Evolutionary conservation across 2,888 invertebrate species (phyloP).

Genomic region (Mythimna vitellina): DNA sequence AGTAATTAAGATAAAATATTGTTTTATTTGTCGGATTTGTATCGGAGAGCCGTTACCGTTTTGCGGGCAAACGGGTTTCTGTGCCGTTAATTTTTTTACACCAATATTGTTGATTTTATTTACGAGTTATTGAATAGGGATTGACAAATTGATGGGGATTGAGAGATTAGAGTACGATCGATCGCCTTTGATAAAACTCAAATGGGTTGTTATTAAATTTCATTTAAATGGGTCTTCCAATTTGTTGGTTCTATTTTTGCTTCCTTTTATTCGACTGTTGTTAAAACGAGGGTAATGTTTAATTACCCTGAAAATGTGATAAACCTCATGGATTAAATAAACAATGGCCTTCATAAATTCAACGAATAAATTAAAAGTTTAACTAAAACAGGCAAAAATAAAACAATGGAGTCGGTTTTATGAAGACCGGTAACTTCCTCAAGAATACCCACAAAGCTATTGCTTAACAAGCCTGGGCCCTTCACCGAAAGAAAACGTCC

Average conservation of each 20-base stretch:
- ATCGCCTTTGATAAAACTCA: conserved; percentile 20
- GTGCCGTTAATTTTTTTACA: conserved; percentile 45
- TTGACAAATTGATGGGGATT: conserved; percentile 52
- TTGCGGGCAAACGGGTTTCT: conserved; percentile 42
- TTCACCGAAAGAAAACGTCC: conserved; percentile 17
- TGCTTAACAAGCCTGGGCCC: conserved; percentile 25
- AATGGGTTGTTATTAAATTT: conserved; percentile 11
- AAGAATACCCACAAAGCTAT: conserved; percentile 36
- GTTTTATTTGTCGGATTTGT: conserved; percentile 67
- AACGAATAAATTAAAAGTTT: conserved; percentile 1
- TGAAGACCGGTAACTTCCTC: conserved; percentile 29
- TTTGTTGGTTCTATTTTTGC: neutral
- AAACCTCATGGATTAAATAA: neutral
- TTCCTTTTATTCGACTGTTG: neutral
- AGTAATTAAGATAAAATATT: conserved; percentile 78
- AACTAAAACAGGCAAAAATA: conserved; percentile 1
- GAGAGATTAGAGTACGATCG: conserved; percentile 24
- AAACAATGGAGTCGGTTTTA: conserved; percentile 34
- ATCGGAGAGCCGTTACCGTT: conserved; percentile 52
- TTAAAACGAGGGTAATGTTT: neutral
- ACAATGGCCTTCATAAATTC: neutral
- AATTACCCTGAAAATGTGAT: neutral
- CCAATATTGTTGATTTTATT: conserved; percentile 63
- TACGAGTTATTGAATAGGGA: conserved; percentile 53
- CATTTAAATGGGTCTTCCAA: neutral